phyloP scores from a whole-genome alignment of 2,797 vertebrate species.

The Mallotus villosus region DNA sequence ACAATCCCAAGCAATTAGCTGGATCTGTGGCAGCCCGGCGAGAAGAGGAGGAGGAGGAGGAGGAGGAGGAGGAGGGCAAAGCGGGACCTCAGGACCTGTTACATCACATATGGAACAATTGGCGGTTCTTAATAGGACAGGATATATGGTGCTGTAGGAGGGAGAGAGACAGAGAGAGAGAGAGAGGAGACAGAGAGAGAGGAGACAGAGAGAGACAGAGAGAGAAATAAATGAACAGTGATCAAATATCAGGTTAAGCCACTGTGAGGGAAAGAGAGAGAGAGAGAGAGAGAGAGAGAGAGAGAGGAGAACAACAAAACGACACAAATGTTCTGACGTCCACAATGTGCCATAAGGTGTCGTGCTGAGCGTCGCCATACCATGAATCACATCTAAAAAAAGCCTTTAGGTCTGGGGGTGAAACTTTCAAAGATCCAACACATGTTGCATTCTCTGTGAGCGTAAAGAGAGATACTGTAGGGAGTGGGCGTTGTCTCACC shows the following conservation, averaged over 20 bases:
- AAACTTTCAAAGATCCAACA: no score
- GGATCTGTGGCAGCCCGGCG: background rate
- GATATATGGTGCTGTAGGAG: background rate
- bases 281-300: background rate
- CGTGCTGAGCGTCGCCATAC: no score
- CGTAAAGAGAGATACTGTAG: no score
- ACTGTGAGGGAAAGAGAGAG: no score
- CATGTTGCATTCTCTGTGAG: no score
- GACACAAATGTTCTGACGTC: no score
- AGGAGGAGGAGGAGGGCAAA: slow-evolving; percentile 3
- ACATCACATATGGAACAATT: background rate
- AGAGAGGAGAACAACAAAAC: slow-evolving; percentile 1
- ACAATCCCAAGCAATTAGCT: slow-evolving; percentile 10
- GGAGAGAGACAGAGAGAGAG: background rate
- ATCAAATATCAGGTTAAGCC: no score
- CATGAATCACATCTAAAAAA: background rate
- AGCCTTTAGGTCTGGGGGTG: background rate
- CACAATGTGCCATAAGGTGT: background rate
- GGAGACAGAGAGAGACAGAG: background rate
- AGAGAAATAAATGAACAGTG: no score
- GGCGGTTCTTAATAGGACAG: slow-evolving; percentile 5
- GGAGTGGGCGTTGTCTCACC: background rate
- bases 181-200: slow-evolving; percentile 1
- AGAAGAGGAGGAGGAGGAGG: slow-evolving; percentile 1
- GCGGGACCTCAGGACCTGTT: background rate